These are phyloP conservation scores for Sycophila sp. DNA, from an alignment of 1,140 invertebrate species.

Conservation along the genomic window DNA sequence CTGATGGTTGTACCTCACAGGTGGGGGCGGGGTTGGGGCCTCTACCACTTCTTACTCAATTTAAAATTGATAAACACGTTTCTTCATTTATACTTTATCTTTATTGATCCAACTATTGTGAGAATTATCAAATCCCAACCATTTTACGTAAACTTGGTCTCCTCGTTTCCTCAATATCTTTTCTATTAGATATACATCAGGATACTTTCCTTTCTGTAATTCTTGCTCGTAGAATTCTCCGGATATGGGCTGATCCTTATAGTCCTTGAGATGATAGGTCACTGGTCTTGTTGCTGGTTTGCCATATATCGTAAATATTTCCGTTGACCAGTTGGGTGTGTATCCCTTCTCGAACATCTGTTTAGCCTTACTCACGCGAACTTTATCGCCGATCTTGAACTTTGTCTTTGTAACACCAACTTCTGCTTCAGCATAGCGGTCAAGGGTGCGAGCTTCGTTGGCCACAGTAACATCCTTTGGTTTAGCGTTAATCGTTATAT, in stretches of 20 bases:
- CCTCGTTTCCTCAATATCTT: slow-evolving; percentile 48
- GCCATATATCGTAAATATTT: slow-evolving; percentile 56
- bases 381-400: slow-evolving; percentile 52
- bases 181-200: slow-evolving; percentile 52
- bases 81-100: slow-evolving; percentile 12
- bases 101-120: slow-evolving; percentile 39
- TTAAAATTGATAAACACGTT: too few species aligned
- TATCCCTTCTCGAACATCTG: slow-evolving; percentile 58
- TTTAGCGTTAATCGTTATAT: slow-evolving; percentile 50
- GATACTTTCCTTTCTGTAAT: slow-evolving; percentile 39
- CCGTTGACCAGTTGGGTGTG: slow-evolving; percentile 59
- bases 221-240: slow-evolving; percentile 55
- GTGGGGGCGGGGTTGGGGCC: too few species aligned
- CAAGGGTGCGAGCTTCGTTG: slow-evolving; percentile 24
- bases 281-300: slow-evolving; percentile 51
- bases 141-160: slow-evolving; percentile 51
- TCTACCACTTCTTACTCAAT: too few species aligned
- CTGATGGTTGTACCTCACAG: too few species aligned
- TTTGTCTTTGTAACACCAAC: slow-evolving; percentile 35
- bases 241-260: slow-evolving; percentile 45
- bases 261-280: slow-evolving; percentile 54
- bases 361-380: slow-evolving; percentile 58
- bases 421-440: slow-evolving; percentile 20
- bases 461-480: slow-evolving; percentile 42
- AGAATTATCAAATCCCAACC: slow-evolving; percentile 44